phyloP scores from a whole-genome alignment of 2,888 invertebrate species.

The Polydrusus pterygomalis region DNA sequence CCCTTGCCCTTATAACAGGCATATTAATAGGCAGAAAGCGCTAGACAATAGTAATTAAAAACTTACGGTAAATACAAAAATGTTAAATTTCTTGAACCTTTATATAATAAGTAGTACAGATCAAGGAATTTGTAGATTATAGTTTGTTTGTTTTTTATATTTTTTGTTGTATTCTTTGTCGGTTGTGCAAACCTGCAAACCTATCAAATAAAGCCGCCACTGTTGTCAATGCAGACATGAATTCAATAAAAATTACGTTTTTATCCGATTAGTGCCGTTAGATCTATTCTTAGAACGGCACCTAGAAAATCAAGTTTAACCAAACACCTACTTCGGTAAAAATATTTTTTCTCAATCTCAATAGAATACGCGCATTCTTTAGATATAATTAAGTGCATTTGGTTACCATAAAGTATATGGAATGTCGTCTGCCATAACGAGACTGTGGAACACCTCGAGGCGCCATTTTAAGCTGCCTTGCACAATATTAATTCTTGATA shows the following conservation, averaged over 20 bases:
- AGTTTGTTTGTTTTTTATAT: too few species aligned
- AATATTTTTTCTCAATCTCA: slow-evolving; percentile 32
- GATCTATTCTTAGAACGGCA: slow-evolving; percentile 28
- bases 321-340: slow-evolving; percentile 36
- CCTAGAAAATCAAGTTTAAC: slow-evolving; percentile 38
- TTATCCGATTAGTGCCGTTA: slow-evolving; percentile 27
- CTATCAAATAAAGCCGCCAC: too few species aligned
- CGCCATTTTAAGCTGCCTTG: slow-evolving; percentile 34
- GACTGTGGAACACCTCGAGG: slow-evolving; percentile 29
- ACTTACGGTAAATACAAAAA: too few species aligned
- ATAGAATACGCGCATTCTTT: slow-evolving; percentile 31
- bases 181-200: too few species aligned
- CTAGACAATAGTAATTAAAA: too few species aligned
- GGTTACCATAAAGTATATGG: slow-evolving; percentile 44
- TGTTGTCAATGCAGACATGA: slow-evolving; percentile 11
- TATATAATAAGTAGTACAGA: too few species aligned
- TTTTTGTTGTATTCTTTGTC: too few species aligned
- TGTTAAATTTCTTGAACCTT: too few species aligned
- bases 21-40: too few species aligned
- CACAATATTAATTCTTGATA: slow-evolving; percentile 40
- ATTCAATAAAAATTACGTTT: slow-evolving; percentile 22
- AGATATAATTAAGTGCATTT: slow-evolving; percentile 41
- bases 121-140: too few species aligned
- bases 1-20: too few species aligned
- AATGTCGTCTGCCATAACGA: slow-evolving; percentile 46